Evolutionary conservation across 2,797 vertebrate species (phyloP).

Genomic region (Glossophaga mutica): DNA sequence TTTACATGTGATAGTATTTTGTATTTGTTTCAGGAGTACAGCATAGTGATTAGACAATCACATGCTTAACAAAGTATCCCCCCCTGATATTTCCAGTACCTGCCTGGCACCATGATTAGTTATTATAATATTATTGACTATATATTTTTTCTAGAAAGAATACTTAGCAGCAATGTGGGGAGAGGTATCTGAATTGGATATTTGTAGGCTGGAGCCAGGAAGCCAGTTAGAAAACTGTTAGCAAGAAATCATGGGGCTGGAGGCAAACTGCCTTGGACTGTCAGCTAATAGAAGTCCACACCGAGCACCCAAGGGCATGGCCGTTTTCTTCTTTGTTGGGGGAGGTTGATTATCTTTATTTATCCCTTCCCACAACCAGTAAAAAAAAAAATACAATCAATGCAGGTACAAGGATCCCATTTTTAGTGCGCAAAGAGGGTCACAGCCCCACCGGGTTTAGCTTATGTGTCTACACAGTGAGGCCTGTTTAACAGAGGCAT

Average conservation of each 20-base stretch:
- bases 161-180: not conserved
- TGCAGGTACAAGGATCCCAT: not conserved
- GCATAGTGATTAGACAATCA: not conserved
- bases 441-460: not conserved
- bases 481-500: constrained; percentile 3
- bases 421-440: not conserved
- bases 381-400: constrained; percentile 34
- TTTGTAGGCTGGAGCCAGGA: not conserved
- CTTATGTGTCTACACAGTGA: constrained; percentile 56
- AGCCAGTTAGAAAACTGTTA: not conserved
- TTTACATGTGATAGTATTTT: not conserved
- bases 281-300: not conserved
- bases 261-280: not conserved
- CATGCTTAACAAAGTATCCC: not conserved
- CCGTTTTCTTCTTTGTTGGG: not conserved
- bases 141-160: not conserved
- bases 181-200: not conserved
- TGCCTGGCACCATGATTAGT: not conserved
- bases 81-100: not conserved
- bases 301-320: not conserved
- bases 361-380: constrained; percentile 40
- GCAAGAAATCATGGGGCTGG: not conserved
- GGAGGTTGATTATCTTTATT: constrained; percentile 11
- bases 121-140: not conserved
- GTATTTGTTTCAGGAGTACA: not conserved